phyloP scores from a whole-genome alignment of 2,797 vertebrate species.

The Aselliscus stoliczkanus region DNA sequence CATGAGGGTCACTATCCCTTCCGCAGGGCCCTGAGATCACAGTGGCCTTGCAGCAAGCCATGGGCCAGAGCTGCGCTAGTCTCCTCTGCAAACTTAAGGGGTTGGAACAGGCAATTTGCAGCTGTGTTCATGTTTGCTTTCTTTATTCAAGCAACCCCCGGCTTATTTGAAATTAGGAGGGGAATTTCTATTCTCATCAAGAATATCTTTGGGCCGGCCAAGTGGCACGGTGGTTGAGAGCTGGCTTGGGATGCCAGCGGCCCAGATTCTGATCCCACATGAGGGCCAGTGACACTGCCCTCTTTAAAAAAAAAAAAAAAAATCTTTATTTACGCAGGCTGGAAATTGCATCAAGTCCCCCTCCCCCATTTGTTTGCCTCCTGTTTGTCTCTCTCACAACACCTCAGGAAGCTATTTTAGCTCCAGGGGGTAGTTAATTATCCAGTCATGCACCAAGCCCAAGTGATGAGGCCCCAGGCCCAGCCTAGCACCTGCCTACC shows the following conservation, averaged over 20 bases:
- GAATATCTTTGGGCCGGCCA: neutral
- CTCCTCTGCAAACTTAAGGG: neutral
- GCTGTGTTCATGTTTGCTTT: neutral
- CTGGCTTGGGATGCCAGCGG: too few relatives aligned
- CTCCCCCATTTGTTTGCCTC: neutral
- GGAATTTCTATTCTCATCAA: slow-evolving; percentile 3
- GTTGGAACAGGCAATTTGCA: neutral
- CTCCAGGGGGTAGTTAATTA: neutral
- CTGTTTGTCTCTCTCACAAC: neutral
- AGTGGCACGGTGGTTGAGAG: too few relatives aligned
- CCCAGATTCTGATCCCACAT: too few relatives aligned
- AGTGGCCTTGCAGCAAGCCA: neutral
- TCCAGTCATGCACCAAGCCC: neutral
- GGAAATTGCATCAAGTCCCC: neutral
- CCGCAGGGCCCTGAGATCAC: neutral
- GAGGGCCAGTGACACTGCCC: too few relatives aligned
- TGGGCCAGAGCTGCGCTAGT: neutral
- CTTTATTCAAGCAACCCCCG: neutral
- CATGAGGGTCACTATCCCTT: neutral
- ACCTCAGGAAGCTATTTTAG: neutral
- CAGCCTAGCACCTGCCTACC: neutral
- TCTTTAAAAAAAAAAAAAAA: too few relatives aligned
- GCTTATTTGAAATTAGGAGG: neutral
- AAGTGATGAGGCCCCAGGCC: neutral
- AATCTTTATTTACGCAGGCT: too few relatives aligned